Conservation (phyloP, 2,797 vertebrate genomes). For the Varecia variegata region DNA sequence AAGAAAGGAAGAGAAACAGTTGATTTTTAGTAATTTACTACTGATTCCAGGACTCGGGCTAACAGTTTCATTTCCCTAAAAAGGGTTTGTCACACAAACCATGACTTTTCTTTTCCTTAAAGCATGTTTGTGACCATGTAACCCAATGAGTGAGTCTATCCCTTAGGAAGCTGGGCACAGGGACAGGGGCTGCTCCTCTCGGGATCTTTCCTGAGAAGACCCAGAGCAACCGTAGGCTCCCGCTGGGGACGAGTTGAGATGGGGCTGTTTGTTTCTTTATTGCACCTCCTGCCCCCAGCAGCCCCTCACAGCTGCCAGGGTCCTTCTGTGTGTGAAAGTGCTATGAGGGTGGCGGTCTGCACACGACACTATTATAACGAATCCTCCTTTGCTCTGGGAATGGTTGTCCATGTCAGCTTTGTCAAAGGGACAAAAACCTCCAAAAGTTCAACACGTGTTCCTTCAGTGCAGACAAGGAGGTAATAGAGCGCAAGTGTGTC, state of each 20-base stretch:
- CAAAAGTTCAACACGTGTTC: neutral
- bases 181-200: accelerated
- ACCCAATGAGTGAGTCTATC: neutral
- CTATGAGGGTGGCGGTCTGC: accelerated
- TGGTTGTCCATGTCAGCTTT: neutral
- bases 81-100: neutral
- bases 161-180: neutral
- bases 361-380: accelerated
- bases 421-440: neutral
- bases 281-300: too few relatives aligned
- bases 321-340: accelerated
- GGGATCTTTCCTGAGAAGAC: neutral
- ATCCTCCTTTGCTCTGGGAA: neutral
- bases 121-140: neutral
- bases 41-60: neutral
- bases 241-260: neutral
- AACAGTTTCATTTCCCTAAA: neutral
- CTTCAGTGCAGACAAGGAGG: neutral
- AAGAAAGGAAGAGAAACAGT: neutral
- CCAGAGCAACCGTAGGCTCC: neutral
- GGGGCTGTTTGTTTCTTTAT: neutral
- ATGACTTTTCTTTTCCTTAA: neutral
- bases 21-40: neutral
- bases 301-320: neutral
- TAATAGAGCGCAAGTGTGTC: neutral